Conservation (phyloP, 1,140 invertebrate species). For the Ceratoteleas bidentatus region DNA sequence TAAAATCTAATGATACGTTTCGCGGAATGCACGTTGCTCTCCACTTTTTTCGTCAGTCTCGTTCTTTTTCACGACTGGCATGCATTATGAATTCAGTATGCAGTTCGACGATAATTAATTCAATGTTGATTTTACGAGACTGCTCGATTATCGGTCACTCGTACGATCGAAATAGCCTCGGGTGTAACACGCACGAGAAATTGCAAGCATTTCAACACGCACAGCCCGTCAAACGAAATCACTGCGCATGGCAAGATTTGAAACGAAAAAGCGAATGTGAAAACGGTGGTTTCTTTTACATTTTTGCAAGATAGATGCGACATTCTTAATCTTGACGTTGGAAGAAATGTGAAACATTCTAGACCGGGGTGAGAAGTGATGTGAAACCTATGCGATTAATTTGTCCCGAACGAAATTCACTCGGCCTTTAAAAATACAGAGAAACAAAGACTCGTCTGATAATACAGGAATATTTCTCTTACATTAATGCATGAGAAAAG, state of each 20-base stretch:
- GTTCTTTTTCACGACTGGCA: slow-evolving; percentile 17
- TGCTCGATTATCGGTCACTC: slow-evolving; percentile 41
- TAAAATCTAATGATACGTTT: slow-evolving; percentile 66
- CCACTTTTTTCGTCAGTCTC: slow-evolving; percentile 22
- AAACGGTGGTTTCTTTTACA: neutral
- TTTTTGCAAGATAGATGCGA: neutral
- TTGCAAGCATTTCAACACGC: slow-evolving; percentile 51
- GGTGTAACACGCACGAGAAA: slow-evolving; percentile 42
- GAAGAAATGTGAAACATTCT: too few species aligned
- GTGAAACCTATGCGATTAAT: too few species aligned
- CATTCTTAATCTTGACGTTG: too few species aligned
- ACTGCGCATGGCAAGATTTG: slow-evolving; percentile 4
- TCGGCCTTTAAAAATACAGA: too few species aligned
- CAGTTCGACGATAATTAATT: slow-evolving; percentile 56
- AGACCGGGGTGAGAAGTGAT: too few species aligned
- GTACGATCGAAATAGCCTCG: slow-evolving; percentile 26
- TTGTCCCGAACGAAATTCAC: too few species aligned
- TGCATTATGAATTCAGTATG: slow-evolving; percentile 54
- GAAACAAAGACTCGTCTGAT: too few species aligned
- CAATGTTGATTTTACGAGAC: slow-evolving; percentile 54
- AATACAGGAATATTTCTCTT: too few species aligned
- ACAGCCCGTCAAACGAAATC: slow-evolving; percentile 22
- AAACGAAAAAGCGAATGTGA: neutral
- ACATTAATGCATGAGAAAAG: neutral
- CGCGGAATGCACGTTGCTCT: slow-evolving; percentile 37